phyloP scores from a whole-genome alignment of 2,113 vertebrate species.

The Atlantisia rogersi region DNA sequence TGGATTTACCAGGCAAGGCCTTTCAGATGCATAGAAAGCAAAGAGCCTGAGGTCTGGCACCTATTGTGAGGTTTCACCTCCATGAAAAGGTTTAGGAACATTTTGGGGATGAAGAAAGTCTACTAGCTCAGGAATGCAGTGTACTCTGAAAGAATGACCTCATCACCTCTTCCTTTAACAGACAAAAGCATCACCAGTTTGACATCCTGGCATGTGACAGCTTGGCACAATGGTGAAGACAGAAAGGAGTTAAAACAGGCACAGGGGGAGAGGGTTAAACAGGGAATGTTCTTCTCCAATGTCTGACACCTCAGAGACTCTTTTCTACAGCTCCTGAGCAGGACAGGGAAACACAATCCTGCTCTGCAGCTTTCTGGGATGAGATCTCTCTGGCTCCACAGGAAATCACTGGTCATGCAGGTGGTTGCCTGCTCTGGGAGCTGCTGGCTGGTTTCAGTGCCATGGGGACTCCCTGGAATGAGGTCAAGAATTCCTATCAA shows the following conservation, averaged over 20 bases:
- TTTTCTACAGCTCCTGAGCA: background rate
- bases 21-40: background rate
- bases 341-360: background rate
- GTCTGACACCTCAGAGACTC: background rate
- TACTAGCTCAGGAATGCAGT: background rate
- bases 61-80: background rate
- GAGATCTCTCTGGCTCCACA: background rate
- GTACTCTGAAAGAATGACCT: background rate
- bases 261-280: background rate
- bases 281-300: background rate
- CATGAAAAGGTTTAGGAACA: background rate
- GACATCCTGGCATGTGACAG: constrained; percentile 18
- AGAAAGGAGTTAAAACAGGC: background rate
- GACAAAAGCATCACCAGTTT: background rate
- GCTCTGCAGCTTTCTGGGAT: constrained; percentile 26
- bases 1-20: background rate
- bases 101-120: background rate
- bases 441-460: background rate
- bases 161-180: background rate
- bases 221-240: background rate
- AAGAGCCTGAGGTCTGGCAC: constrained; percentile 6
- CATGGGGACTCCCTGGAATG: background rate
- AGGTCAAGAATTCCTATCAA: background rate
- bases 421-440: background rate
- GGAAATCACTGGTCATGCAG: background rate